Evolutionary conservation across 2,888 invertebrate genomes (phyloP), one percentile per base, ranked within the genome.

Genomic region (Eucera pruinosa): DNA sequence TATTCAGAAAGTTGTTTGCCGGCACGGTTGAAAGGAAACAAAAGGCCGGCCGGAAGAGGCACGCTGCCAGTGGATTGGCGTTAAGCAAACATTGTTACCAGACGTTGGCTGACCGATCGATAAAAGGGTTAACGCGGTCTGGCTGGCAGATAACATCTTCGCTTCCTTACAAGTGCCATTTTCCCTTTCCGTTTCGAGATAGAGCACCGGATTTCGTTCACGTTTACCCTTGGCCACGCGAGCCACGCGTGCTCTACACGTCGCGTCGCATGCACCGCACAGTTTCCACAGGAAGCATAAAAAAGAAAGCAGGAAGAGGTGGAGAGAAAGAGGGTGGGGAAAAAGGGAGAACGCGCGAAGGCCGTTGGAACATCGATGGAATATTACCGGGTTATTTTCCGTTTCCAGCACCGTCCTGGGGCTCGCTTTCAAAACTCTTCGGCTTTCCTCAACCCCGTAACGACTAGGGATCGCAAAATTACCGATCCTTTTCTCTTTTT

Each of bases 41-140:
- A 33, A 58, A 20, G 54, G 48, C 36, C 55, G n/a, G 25, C 64
- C 43, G 27, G 64, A 47, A 61, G 25, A n/a, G 23, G 6, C 23
- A 13, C 61, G 23, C 18, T n/a, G 36, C 13, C 55, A 18, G 41
- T 54, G 68, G 76, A 76, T 71, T 61, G 67, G 55, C 73, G 45
- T 68, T 73, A 61, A 60, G 66, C 60, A 72, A 82, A 82, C 77
- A 69, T 69, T 54, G 62, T 60, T 69, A 45, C 43, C 50, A 55
- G 60, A 62, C 66, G 45, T 18, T 39, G 52, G n/a, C 13, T 7
- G 41, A 0, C 7, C 50, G 71, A 76, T 81, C 83, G 74, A 83
- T 78, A 54, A 78, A 76, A 72, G 66, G 75, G 76, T 78, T 81
- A 80, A 78, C 71, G 41, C 36, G n/a, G 39, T 50, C 50, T 68